A percentile compares a stretch with the other conserved stretches of the same genome.
These are phyloP conservation scores for Trichonephila clavipes DNA, from an alignment of 1,140 invertebrate genomes.

Conservation along the genomic window DNA sequence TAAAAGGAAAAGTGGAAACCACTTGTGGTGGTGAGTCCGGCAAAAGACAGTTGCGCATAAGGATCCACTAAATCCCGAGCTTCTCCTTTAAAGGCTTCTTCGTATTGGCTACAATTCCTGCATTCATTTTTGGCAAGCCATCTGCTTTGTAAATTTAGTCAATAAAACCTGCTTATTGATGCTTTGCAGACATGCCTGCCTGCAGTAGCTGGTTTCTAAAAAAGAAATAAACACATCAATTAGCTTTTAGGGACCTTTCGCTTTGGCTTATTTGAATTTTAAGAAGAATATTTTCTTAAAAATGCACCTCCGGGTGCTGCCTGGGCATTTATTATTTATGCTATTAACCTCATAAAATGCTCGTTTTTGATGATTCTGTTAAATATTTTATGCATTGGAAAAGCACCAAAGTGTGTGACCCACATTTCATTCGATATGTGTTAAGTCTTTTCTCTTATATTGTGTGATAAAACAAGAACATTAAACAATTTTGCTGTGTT, in stretches of 20 bases:
- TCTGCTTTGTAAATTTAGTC: conserved; percentile 92
- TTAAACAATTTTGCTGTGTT: no score
- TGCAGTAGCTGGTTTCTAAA: conserved; percentile 91
- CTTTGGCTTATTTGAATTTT: no score
- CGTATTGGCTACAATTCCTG: conserved; percentile 92
- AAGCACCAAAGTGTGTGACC: background rate
- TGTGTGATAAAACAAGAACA: no score
- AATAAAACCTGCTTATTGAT: conserved; percentile 90
- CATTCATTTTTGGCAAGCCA: conserved; percentile 94
- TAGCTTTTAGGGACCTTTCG: background rate
- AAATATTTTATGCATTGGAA: background rate
- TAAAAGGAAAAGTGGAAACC: background rate
- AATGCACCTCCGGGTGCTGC: background rate
- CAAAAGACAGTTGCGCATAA: conserved; percentile 93
- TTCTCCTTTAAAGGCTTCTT: conserved; percentile 93
- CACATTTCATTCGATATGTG: background rate
- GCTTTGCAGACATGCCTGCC: conserved; percentile 90
- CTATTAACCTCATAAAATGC: background rate
- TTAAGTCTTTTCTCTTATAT: no score
- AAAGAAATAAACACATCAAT: background rate
- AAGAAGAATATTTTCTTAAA: background rate
- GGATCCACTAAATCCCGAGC: conserved; percentile 91
- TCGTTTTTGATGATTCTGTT: background rate
- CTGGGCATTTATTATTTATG: background rate
- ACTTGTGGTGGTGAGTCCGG: conserved; percentile 90